Base-by-base conservation (phyloP, 2,797 vertebrate genomes). In the Euthynnus affinis region DNA sequence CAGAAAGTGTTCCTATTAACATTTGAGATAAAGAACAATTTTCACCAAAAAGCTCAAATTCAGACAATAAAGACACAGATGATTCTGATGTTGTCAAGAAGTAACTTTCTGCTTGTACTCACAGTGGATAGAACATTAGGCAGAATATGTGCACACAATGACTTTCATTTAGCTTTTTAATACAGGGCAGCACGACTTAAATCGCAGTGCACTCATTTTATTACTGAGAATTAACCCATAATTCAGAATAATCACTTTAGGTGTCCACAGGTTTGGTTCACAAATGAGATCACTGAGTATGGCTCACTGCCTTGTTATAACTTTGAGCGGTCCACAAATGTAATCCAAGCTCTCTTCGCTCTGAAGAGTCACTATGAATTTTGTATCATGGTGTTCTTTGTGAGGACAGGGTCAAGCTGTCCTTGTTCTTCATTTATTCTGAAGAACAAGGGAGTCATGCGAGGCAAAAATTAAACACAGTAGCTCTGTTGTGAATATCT, bases 401-500 rank as follows among this genome's bases (percentile, higher is more conserved):
- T 72, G 61, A 78, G 65, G 67, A 82, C 56, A 42, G 67, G 85
- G 86, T 89, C 87, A 79, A 74, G 63, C 32, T 76, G 83, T 86
- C 83, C 84, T 90, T 84, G 71, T 75, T 81, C 53, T 74, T 67
- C 78, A 81, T 87, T 65, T 81, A 76, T 87, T 75, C 72, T 73
- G 27, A 74, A 64, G 83, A 90, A 63, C 68, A 60, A 74, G 61
- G 56, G 59, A 80, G 75, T 84, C 80, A 67, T 76, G 64, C 49
- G 14, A 70, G 52, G 71, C n/a, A 71, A 71, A 81, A 80, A 85
- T 82, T 74, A 80, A 87, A 77, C 81, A 86, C 63, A 76, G 81
- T 76, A 57, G 77, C 81, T 83, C 86, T 85, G 75, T 87, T 88
- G 76, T 88, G 80, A 85, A 85, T 87, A 70, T 87, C 73, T 82